Percentiles rank a stretch among this genome's conserved stretches.
Evolutionary conservation across 2,797 vertebrate species (phyloP).

Genomic region (Pelochelys cantorii): DNA sequence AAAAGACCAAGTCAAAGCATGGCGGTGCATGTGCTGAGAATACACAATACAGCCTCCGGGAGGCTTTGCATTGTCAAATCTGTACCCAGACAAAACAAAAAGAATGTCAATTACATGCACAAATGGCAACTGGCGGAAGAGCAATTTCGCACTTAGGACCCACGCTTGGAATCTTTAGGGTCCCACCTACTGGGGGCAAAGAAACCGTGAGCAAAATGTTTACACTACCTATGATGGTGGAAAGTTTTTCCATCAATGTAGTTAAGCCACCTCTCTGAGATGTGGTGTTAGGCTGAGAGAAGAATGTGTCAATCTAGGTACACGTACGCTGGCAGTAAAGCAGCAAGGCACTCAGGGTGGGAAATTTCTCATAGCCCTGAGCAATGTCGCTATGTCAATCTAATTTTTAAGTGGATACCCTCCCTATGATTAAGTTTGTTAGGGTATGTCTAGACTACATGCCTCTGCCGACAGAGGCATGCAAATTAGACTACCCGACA

Average conservation of each 20-base stretch:
- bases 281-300: not conserved
- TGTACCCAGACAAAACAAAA: conserved; percentile 12
- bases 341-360: not conserved
- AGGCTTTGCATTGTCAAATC: conserved; percentile 61
- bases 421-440: not conserved
- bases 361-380: not conserved
- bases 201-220: not conserved
- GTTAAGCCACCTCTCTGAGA: not conserved
- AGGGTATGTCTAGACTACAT: no score
- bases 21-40: conserved; percentile 65
- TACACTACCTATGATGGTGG: not conserved
- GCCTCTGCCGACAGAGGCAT: no score
- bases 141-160: conserved; percentile 11
- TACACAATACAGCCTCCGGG: conserved; percentile 63
- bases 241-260: not conserved
- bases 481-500: no score
- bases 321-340: not conserved
- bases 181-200: fast-evolving
- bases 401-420: not conserved
- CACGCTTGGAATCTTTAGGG: fast-evolving
- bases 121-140: not conserved
- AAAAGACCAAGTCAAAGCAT: conserved; percentile 14
- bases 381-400: not conserved
- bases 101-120: conserved; percentile 37
- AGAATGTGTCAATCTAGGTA: not conserved